Base-by-base conservation (phyloP, 1,140 invertebrate genomes). In the Diploscapter pachys region DNA sequence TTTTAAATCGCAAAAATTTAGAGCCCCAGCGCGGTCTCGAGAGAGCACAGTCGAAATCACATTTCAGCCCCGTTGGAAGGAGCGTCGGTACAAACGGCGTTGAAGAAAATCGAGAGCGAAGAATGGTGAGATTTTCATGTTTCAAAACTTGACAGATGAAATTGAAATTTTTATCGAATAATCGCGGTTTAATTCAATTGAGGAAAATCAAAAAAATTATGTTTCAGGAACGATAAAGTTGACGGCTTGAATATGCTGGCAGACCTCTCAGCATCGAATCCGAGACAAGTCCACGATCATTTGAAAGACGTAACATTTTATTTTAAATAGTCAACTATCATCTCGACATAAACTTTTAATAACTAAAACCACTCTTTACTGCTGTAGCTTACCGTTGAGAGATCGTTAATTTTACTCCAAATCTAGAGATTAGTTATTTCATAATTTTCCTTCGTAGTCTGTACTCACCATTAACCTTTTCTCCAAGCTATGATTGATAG, bases 181-280 rank as follows among this genome's bases (percentile, higher is more conserved):
- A 31, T 31, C 31, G 31, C 31, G 31, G 31, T 31, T 31, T 31
- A 52, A 48, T 59, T 59, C 9, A 11, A 59, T 52, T 55, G 6
- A 52, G 5, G 11, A 53, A 65, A 13, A 13, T 65, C 6, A 68
- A 68, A 2, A 50, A 5, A 50, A 50, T 52, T 68, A 55, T 13
- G 9, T 66, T 63, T 11, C 31, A 72, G 71, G 71, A 48, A 49
- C 9, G 69, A 76, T 48, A 76, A 76, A 52, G 75, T 76, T n/a
- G 70, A 72, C 55, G 75, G 75, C 48, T 63, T 76, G 13, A 72
- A 71, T 59, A 76, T 76, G 75, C 71, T 76, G 5, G 71, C 75
- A 55, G 63, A 76, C 6, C 53, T 76, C 3, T 76, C 75, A 55
- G 63, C 57, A 63, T 67, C 52, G 54, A 76, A 76, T 50, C 75